Percentiles rank a stretch among this genome's conserved stretches.
These are phyloP conservation scores for Sicus ferrugineus DNA, from an alignment of 2,888 invertebrate genomes.

Conservation along the genomic window DNA sequence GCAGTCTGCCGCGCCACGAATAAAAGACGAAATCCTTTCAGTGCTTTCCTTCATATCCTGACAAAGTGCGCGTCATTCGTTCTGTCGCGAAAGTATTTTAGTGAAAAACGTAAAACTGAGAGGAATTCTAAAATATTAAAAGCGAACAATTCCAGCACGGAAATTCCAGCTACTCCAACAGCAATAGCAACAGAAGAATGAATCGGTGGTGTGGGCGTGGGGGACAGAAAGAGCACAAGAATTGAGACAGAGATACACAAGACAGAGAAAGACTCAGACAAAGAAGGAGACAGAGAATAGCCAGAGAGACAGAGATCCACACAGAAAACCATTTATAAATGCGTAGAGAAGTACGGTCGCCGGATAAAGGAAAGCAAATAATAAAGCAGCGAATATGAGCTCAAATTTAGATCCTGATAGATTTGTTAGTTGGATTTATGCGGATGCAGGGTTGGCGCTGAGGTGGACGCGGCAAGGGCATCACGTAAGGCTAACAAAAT, in stretches of 20 bases:
- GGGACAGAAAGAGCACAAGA: background rate
- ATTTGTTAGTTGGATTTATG: slow-evolving; percentile 23
- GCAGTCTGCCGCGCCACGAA: background rate
- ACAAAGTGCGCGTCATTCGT: slow-evolving; percentile 21
- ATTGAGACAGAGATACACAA: background rate
- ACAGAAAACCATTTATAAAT: too few species aligned
- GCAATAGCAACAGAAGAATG: too few species aligned
- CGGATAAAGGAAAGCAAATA: slow-evolving; percentile 15
- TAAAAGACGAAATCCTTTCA: background rate
- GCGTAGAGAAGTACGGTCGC: background rate
- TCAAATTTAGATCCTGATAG: slow-evolving; percentile 29
- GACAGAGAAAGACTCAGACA: background rate
- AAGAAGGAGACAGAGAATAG: background rate
- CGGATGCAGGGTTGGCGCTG: background rate
- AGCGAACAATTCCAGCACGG: slow-evolving; percentile 1
- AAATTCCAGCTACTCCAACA: slow-evolving; percentile 11
- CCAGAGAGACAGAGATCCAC: background rate
- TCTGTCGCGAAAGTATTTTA: slow-evolving; percentile 5
- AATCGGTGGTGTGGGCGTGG: too few species aligned
- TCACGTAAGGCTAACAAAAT: background rate
- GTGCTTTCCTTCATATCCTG: slow-evolving; percentile 11
- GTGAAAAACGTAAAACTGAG: slow-evolving; percentile 16
- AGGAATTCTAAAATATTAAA: slow-evolving; percentile 9
- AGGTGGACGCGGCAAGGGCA: background rate
- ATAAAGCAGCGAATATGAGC: slow-evolving; percentile 28